Conservation (phyloP, 1,140 invertebrate genomes). For the Formica exsecta region DNA sequence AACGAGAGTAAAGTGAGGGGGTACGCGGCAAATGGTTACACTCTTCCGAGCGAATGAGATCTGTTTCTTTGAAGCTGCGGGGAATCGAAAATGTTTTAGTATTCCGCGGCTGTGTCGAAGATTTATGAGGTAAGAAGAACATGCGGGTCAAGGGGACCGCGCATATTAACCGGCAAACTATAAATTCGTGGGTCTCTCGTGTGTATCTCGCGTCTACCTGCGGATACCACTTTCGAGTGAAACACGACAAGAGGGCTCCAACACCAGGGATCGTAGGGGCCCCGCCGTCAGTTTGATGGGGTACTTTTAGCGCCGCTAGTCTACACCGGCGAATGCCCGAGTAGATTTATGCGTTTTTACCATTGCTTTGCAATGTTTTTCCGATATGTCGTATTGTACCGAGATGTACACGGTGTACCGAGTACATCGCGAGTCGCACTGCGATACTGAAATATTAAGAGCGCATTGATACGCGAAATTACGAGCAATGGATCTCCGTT, state of each 20-base stretch:
- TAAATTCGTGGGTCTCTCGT: slow-evolving; percentile 68
- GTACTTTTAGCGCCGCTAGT: slow-evolving; percentile 67
- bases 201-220: slow-evolving; percentile 68
- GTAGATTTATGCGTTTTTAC: slow-evolving; percentile 66
- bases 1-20: background rate
- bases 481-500: slow-evolving; percentile 18
- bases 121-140: slow-evolving; percentile 75
- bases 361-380: slow-evolving; percentile 59
- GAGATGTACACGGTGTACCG: too few relatives aligned
- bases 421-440: background rate
- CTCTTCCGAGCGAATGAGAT: slow-evolving; percentile 56
- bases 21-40: slow-evolving; percentile 59
- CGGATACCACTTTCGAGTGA: slow-evolving; percentile 58
- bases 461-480: slow-evolving; percentile 52
- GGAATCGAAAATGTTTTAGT: slow-evolving; percentile 74
- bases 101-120: slow-evolving; percentile 66
- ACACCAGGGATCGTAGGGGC: slow-evolving; percentile 49
- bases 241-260: slow-evolving; percentile 61
- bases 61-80: slow-evolving; percentile 33
- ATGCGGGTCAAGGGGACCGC: slow-evolving; percentile 73
- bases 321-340: slow-evolving; percentile 35
- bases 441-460: slow-evolving; percentile 58
- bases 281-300: slow-evolving; percentile 57
- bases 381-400: slow-evolving; percentile 31
- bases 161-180: slow-evolving; percentile 73